Evolutionary conservation across 2,888 invertebrate species (phyloP), one percentile per base, ranked within the genome.

Genomic region (Tachina grossa): DNA sequence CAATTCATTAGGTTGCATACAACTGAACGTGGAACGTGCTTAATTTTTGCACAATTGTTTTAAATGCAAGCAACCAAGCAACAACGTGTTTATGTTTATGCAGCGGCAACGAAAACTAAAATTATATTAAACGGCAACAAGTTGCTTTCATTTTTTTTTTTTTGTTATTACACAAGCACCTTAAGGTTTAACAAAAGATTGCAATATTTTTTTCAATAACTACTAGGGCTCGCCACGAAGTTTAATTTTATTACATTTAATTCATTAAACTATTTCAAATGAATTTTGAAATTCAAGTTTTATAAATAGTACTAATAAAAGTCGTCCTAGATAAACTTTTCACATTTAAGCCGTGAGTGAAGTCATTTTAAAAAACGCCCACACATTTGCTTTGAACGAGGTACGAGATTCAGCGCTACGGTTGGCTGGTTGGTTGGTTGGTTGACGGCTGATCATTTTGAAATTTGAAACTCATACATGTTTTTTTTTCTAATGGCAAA

Each of bases 11-110:
- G 69, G 74, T 79, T 71, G 61, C 55, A 63, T 57, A 49, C 43
- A 69, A 63, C 61, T 49, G 63, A 43, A 61, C 66, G 49, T 85
- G 85, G 85, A 53, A 85, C 82, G 85, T 85, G 85, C 85, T 85
- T 82, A 82, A 85, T 78, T 78, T 78, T 63, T 55, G 31, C 53
- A 68, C 77, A 81, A 72, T 84, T 79, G 78, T 69, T 75, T 55
- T 53, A 31, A 51, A 49, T 68, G 61, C 11, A 49, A 31, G 53
- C 74, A 22, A 31, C 31, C 11, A 16, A 59, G 22, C 53, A 51
- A 69, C 53, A 51, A 69, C 59, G 22, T 57, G 45, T 55, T n/a
- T 72, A 14, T 75, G 31, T 13, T 59, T 63, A 47, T 41, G 61
- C 59, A 45, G 2, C 45, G n/a, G 9, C 55, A 47, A 9, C 22